Evolutionary conservation across 2,888 invertebrate species (phyloP).

Genomic region (Pharmacophagus antenor): DNA sequence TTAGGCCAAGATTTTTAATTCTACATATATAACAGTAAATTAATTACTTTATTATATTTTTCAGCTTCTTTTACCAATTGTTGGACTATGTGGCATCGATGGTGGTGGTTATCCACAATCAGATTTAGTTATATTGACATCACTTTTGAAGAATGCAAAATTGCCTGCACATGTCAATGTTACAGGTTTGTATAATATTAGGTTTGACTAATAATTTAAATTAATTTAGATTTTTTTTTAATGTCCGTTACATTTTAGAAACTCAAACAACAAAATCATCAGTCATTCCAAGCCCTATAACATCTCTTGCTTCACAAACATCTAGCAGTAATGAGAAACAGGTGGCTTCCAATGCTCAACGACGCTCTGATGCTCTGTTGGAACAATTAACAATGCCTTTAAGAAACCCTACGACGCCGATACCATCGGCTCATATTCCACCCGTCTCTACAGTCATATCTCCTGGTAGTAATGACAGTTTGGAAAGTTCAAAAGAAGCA

Average conservation of each 20-base stretch:
- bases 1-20: too few relatives aligned
- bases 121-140: constrained; percentile 88
- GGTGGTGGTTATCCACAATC: constrained; percentile 85
- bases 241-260: constrained; percentile 43
- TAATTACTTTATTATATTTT: constrained; percentile 27
- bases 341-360: constrained; percentile 61
- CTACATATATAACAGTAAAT: not conserved
- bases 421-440: constrained; percentile 47
- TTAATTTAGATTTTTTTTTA: not conserved
- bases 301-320: constrained; percentile 65
- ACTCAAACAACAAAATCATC: constrained; percentile 65
- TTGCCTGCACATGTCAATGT: constrained; percentile 79
- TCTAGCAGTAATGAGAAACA: constrained; percentile 59
- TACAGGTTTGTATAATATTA: constrained; percentile 52
- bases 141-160: constrained; percentile 88
- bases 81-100: constrained; percentile 85
- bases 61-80: constrained; percentile 85
- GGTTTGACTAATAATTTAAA: not conserved
- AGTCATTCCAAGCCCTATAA: constrained; percentile 66
- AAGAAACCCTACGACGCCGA: constrained; percentile 55
- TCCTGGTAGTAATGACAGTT: constrained; percentile 64
- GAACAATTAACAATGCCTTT: constrained; percentile 72
- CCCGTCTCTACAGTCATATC: constrained; percentile 49
- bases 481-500: constrained; percentile 61
- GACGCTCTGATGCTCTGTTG: constrained; percentile 69